A percentile compares a stretch with the other conserved stretches of the same genome.
These are phyloP conservation scores for Spinus pinus DNA, from an alignment of 2,797 vertebrate species.

Conservation along the genomic window DNA sequence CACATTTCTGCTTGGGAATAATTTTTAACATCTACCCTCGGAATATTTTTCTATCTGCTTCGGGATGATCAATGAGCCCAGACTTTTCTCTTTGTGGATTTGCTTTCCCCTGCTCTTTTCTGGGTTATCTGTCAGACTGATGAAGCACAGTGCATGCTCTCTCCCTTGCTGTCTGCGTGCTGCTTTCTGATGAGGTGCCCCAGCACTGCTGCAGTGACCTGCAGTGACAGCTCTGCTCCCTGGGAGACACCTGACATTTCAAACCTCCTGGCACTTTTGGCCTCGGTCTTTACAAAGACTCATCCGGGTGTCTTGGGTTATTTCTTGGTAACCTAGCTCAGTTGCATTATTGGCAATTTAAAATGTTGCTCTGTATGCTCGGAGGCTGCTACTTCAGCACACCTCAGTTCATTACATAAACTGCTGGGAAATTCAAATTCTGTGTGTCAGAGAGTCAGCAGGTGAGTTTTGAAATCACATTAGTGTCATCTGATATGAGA, in stretches of 20 bases:
- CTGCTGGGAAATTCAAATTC: not conserved
- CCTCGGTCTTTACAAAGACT: not conserved
- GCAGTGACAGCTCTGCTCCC: not conserved
- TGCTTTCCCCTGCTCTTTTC: not conserved
- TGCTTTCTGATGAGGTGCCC: not conserved
- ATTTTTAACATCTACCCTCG: not conserved
- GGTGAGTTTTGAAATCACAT: not conserved
- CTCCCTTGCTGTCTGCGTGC: not conserved
- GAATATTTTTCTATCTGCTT: not conserved
- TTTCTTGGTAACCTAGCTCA: not conserved
- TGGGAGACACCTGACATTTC: not conserved
- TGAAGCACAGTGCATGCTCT: not conserved
- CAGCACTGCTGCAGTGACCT: not conserved
- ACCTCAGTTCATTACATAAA: not conserved
- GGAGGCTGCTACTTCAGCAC: not conserved
- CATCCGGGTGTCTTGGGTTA: not conserved
- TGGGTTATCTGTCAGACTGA: not conserved
- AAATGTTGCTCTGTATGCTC: not conserved
- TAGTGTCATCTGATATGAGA: not conserved
- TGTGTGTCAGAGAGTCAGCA: not conserved
- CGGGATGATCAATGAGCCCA: not conserved
- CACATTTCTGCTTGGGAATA: constrained; percentile 1
- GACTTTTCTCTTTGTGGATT: not conserved
- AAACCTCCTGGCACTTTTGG: not conserved
- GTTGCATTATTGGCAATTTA: not conserved